phyloP scores from a whole-genome alignment of 2,113 vertebrate species.

The Indri indri region DNA sequence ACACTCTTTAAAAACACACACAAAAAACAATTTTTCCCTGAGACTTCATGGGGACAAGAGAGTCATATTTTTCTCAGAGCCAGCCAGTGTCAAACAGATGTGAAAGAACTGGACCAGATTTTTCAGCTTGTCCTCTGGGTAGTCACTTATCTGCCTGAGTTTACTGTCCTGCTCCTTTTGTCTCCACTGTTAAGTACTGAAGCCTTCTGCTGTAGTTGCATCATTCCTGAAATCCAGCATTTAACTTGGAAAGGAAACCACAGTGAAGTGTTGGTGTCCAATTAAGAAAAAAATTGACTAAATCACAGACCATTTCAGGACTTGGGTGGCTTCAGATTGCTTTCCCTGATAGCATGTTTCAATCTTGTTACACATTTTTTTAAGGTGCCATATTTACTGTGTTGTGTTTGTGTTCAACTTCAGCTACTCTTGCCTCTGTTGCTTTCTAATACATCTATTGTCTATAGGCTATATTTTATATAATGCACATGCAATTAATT shows the following conservation, averaged over 20 bases:
- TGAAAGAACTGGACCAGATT: not conserved
- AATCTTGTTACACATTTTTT: not conserved
- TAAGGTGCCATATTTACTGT: not conserved
- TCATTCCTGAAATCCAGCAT: slow-evolving; percentile 38
- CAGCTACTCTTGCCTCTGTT: not conserved
- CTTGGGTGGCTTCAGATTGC: not conserved
- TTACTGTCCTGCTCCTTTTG: slow-evolving; percentile 41
- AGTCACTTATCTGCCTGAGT: slow-evolving; percentile 40
- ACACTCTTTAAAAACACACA: not conserved
- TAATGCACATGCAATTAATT: slow-evolving; percentile 22
- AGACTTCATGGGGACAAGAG: slow-evolving; percentile 35
- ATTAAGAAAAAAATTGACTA: slow-evolving; percentile 2
- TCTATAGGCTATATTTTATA: not conserved
- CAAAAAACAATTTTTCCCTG: slow-evolving; percentile 3
- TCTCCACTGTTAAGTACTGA: slow-evolving; percentile 17
- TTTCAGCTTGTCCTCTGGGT: slow-evolving; percentile 13
- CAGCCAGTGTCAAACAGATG: slow-evolving; percentile 42
- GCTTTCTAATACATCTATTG: slow-evolving; percentile 27
- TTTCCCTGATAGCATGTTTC: not conserved
- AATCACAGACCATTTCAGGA: slow-evolving; percentile 6
- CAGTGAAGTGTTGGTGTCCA: slow-evolving; percentile 13
- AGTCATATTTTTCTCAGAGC: slow-evolving; percentile 57
- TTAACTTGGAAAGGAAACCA: slow-evolving; percentile 24
- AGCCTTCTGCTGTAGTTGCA: not conserved
- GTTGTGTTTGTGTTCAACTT: not conserved